Conservation (phyloP, 2,888 invertebrate species). For the Glaucopsyche alexis region DNA sequence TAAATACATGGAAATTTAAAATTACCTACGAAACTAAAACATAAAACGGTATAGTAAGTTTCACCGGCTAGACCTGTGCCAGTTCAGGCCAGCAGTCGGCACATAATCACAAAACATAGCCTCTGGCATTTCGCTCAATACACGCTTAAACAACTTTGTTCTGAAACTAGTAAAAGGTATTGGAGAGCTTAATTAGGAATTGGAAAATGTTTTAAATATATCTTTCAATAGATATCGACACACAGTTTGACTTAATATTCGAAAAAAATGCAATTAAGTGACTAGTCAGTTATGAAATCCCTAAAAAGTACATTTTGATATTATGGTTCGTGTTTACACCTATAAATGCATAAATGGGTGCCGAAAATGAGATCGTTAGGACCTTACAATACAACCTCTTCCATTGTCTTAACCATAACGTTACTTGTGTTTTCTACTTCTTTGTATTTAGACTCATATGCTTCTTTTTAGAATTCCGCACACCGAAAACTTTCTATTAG, state of each 20-base stretch:
- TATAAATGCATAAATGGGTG: neutral
- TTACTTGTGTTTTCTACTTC: neutral
- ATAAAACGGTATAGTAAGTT: neutral
- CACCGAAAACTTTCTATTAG: too few relatives aligned
- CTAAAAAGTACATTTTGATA: neutral
- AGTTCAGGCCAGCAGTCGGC: neutral
- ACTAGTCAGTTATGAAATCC: too few relatives aligned
- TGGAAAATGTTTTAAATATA: constrained; percentile 1
- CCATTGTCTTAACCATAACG: neutral
- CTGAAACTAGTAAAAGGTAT: neutral
- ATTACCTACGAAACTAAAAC: neutral
- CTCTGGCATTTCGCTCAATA: constrained; percentile 6
- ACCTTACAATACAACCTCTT: neutral
- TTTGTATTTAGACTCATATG: neutral
- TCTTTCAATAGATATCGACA: neutral
- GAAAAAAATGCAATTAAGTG: too few relatives aligned
- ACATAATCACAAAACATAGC: constrained; percentile 6
- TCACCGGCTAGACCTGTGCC: neutral
- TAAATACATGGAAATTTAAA: too few relatives aligned
- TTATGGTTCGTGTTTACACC: neutral
- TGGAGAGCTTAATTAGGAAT: neutral
- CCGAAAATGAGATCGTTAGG: neutral
- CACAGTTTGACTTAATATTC: neutral
- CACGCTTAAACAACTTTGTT: neutral
- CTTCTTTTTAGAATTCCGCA: neutral